Conservation (phyloP, 2,113 vertebrate species). For the Hippocampus abdominalis region DNA sequence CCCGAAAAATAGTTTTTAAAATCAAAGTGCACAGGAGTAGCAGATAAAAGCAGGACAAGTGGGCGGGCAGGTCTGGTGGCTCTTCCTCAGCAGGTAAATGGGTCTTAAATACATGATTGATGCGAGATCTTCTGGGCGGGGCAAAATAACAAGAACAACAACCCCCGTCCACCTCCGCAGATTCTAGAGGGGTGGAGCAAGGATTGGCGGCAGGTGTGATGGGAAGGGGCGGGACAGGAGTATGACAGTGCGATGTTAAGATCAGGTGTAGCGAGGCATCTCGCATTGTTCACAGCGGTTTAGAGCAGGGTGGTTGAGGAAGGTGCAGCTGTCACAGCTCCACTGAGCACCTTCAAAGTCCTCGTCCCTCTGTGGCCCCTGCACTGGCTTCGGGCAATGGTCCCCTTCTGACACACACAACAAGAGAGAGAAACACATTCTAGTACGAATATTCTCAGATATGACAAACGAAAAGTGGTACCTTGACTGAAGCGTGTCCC, state of each 20-base stretch:
- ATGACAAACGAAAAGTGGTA: not conserved
- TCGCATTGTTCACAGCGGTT: constrained; percentile 99
- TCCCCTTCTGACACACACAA: constrained; percentile 47
- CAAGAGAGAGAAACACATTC: not conserved
- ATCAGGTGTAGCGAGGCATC: constrained; percentile 97
- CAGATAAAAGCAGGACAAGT: constrained; percentile 34
- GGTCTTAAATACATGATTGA: constrained; percentile 55
- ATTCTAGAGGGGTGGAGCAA: constrained; percentile 33
- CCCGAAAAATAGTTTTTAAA: constrained; percentile 40
- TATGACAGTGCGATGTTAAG: constrained; percentile 33
- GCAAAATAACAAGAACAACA: not conserved
- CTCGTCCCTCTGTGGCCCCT: constrained; percentile 83
- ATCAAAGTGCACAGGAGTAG: constrained; percentile 64
- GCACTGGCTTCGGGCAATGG: constrained; percentile 66
- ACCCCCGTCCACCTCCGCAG: constrained; percentile 19
- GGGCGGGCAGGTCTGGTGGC: constrained; percentile 37
- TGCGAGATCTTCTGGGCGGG: constrained; percentile 26
- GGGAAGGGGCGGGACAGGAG: constrained; percentile 9
- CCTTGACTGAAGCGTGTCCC: not conserved
- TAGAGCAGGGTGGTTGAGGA: constrained; percentile 97
- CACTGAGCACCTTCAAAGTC: constrained; percentile 97
- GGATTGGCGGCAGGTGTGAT: constrained; percentile 31
- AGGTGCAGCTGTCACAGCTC: constrained; percentile 98
- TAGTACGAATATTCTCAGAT: not conserved
- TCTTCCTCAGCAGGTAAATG: constrained; percentile 65